Base-by-base conservation (phyloP, 2,797 vertebrate species). In the Threskiornis aethiopicus region DNA sequence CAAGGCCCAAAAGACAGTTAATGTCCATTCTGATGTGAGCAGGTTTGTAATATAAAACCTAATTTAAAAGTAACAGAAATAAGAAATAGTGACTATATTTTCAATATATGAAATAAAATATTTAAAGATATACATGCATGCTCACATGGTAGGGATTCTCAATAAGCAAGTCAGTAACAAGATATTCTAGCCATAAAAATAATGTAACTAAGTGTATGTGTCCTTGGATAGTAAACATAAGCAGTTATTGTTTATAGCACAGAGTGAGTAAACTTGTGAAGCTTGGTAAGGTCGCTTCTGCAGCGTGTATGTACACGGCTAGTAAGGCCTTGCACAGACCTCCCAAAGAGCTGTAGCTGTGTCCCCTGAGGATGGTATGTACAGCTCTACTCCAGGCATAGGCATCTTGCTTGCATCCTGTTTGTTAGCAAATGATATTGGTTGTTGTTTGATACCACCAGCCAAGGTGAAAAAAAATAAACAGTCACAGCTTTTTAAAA, bases 361-460 rank as follows among this genome's bases (percentile, higher is more conserved):
- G 14, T 33, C 17, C 35, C 33, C 31, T 33, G 33, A 35, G 71
- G 52, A 18, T 8, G 15, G 22, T 42, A 25, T 0, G 2, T 33
- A 26, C 13, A 24, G 14, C 18, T 37, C 16, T 21, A 15, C 13
- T 35, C 12, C 20, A 33, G 64, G 42, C 12, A 11, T 4, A 33
- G 35, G 6, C 35, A 29, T 22, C 13, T 77, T 13, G 2, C 9
- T 19, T 10, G 22, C 5, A 22, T 9, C 21, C 47, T 22, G 12
- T 59, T 61, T 0, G 0, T 31, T 29, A 41, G 13, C 26, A n/a
- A 57, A 61, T 26, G 11, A 3, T 10, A 5, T 10, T 57, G 24
- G 9, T 28, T n/a, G 5, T 24, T 62, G 8, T 66, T 67, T 52
- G 28, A 16, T 65, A 41, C 7, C 37, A 84, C 46, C 5, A 57